A percentile compares a stretch with the other conserved stretches of the same genome.
Conservation (phyloP, 1,140 invertebrate species). For the Vanessa tameamea region DNA sequence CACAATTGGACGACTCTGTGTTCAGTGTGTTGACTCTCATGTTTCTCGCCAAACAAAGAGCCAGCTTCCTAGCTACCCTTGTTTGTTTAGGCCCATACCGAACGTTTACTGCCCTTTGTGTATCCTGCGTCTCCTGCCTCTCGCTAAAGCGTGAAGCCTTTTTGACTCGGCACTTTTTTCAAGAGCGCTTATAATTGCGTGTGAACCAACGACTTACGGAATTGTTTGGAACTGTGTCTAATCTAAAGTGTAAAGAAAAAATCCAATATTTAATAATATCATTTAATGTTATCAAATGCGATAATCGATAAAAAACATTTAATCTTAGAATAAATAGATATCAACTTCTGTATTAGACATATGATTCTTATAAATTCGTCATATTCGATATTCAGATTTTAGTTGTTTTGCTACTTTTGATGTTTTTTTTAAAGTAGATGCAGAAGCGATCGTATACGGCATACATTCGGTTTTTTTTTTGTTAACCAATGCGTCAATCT, state of each 20-base stretch:
- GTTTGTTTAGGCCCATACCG: constrained; percentile 77
- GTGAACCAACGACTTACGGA: constrained; percentile 45
- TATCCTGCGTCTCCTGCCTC: constrained; percentile 58
- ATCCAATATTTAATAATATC: background rate
- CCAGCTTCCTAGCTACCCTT: constrained; percentile 77
- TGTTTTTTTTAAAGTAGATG: no score
- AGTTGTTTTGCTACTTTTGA: no score
- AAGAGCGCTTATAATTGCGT: constrained; percentile 69
- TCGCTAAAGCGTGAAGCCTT: constrained; percentile 75
- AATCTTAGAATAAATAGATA: constrained; percentile 42
- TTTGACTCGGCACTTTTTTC: constrained; percentile 79
- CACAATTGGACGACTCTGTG: constrained; percentile 25
- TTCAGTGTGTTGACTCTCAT: constrained; percentile 72
- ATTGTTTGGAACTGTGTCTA: constrained; percentile 27
- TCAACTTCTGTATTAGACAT: background rate
- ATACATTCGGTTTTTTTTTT: no score
- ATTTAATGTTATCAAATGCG: background rate
- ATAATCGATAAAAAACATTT: background rate
- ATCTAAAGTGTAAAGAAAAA: constrained; percentile 20
- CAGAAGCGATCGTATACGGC: no score
- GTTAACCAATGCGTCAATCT: no score
- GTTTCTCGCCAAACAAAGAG: constrained; percentile 76
- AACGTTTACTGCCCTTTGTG: constrained; percentile 77
- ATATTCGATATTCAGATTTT: background rate
- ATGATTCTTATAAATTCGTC: background rate